Percentiles rank a stretch among this genome's conserved stretches.
phyloP scores from a whole-genome alignment of 1,140 invertebrate genomes.

The Penaeus indicus region DNA sequence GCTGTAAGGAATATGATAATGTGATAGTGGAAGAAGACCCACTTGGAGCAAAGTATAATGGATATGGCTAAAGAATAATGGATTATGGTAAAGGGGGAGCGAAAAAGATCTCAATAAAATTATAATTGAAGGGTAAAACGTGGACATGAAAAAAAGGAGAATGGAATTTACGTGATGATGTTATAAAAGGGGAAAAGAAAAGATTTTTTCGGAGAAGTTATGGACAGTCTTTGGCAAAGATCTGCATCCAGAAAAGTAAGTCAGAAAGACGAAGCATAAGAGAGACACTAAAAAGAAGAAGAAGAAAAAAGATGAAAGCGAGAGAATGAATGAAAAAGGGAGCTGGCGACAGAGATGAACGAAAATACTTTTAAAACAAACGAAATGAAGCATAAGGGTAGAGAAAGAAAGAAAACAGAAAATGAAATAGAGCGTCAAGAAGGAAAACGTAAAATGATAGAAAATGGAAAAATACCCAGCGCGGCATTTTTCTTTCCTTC shows the following conservation, averaged over 20 bases:
- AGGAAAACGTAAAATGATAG: background rate
- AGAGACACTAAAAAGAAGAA: background rate
- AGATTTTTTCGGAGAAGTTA: too few species aligned
- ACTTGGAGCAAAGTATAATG: background rate
- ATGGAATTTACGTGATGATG: too few species aligned
- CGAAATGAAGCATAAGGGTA: background rate
- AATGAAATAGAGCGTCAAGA: background rate
- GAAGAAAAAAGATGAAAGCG: slow-evolving; percentile 6
- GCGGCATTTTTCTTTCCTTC: slow-evolving; percentile 11
- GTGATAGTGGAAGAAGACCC: background rate
- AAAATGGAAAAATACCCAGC: background rate
- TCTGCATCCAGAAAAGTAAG: too few species aligned
- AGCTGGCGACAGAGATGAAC: background rate
- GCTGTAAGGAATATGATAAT: background rate
- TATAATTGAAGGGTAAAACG: too few species aligned
- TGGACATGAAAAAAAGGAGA: too few species aligned
- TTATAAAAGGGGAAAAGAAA: too few species aligned
- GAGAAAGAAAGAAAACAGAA: background rate
- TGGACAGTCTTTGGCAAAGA: too few species aligned
- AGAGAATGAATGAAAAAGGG: background rate
- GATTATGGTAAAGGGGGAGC: background rate
- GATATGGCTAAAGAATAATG: background rate
- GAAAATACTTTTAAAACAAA: background rate
- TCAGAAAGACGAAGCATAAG: too few species aligned
- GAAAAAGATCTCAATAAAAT: too few species aligned